Percentiles rank a stretch among this genome's conserved stretches.
Evolutionary conservation across 2,113 vertebrate genomes (phyloP).

Genomic region (Brachyhypopomus gauderio): DNA sequence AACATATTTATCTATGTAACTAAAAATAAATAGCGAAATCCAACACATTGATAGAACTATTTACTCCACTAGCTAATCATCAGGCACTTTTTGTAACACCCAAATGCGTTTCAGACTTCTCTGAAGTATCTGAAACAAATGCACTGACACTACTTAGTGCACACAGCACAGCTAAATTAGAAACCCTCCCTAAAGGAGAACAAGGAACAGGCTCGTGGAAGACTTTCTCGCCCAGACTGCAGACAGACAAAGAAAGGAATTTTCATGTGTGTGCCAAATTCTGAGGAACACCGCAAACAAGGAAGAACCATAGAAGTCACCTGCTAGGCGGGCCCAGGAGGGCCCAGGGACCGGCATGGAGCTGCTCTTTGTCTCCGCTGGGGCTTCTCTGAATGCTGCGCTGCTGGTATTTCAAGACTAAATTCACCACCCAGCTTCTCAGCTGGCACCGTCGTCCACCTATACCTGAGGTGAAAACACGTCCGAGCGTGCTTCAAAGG

Average conservation of each 20-base stretch:
- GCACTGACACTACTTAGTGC: slow-evolving; percentile 56
- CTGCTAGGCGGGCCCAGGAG: slow-evolving; percentile 59
- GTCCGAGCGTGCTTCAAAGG: slow-evolving; percentile 33
- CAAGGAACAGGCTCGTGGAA: slow-evolving; percentile 64
- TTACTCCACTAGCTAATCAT: slow-evolving; percentile 16
- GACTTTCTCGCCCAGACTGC: slow-evolving; percentile 64
- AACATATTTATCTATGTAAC: slow-evolving; percentile 20
- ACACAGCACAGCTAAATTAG: slow-evolving; percentile 53
- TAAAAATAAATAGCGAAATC: slow-evolving; percentile 23
- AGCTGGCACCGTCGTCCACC: slow-evolving; percentile 64
- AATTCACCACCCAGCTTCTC: slow-evolving; percentile 46
- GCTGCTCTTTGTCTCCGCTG: slow-evolving; percentile 49
- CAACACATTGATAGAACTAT: slow-evolving; percentile 20
- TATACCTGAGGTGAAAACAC: slow-evolving; percentile 60
- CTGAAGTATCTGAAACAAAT: background rate
- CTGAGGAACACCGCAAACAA: slow-evolving; percentile 72
- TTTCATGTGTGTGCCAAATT: slow-evolving; percentile 71
- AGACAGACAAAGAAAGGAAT: slow-evolving; percentile 71
- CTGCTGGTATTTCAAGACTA: slow-evolving; percentile 33
- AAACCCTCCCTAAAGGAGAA: slow-evolving; percentile 51
- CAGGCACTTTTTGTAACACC: slow-evolving; percentile 29
- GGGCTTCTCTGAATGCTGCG: slow-evolving; percentile 57
- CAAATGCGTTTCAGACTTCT: background rate
- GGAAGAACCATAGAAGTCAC: slow-evolving; percentile 62
- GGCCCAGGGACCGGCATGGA: slow-evolving; percentile 45